Base-by-base conservation (phyloP, 2,888 invertebrate species). In the Megastigmus dorsalis region DNA sequence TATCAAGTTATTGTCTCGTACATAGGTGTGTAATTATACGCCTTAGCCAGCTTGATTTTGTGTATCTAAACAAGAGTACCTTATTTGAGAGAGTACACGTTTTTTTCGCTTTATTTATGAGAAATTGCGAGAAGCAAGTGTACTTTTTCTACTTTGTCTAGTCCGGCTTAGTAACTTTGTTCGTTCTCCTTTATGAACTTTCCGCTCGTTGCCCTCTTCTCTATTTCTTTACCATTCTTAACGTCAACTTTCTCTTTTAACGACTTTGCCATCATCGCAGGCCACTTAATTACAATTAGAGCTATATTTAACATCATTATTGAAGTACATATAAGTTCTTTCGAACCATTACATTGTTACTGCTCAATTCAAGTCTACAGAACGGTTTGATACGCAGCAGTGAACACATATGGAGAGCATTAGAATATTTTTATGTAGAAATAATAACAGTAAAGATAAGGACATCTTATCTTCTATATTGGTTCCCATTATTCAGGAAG, bases 231-330 rank as follows among this genome's bases (percentile, higher is more conserved):
- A 13, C 18, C 15, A 26, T 13, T n/a, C 26, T 43, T n/a, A n/a
- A n/a, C n/a, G n/a, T n/a, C n/a, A n/a, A n/a, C n/a, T n/a, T 36
- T 26, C 9, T 18, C 36, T 60, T 60, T 45, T 60, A 43, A 48
- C 33, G 36, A 23, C 48, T 63, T 10, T n/a, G 7, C 48, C 36
- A 23, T 48, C 50, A 20, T 60, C 45, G 30, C 41, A 60, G 43
- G n/a, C 5, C 23, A 45, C 30, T 60, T 60, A 30, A 45, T 60
- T 9, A 28, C 18, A 60, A 60, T 60, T 60, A 41, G 28, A 30
- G n/a, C 18, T 15, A 33, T 15, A n/a, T n/a, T 52, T 52, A 7
- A 4, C 13, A 10, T 3, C 3, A 41, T 10, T n/a, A n/a, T n/a
- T n/a, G n/a, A n/a, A n/a, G n/a, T n/a, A n/a, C n/a, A n/a, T n/a